phyloP scores from a whole-genome alignment of 1,140 invertebrate species.

The Zaprionus nigranus region DNA sequence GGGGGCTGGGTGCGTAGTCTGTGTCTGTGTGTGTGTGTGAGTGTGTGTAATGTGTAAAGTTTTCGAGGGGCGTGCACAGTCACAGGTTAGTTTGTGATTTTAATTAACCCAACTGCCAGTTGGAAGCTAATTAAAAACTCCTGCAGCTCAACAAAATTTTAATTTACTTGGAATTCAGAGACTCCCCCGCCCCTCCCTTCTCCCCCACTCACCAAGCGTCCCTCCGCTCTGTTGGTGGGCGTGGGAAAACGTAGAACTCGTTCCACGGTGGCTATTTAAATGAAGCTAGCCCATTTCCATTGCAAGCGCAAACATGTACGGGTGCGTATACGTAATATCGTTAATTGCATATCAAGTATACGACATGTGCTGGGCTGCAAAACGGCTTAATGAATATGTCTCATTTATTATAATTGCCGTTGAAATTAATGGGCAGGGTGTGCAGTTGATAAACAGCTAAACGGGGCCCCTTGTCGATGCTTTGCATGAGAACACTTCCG shows the following conservation, averaged over 20 bases:
- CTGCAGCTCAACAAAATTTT: slow-evolving; percentile 45
- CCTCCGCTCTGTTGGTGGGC: slow-evolving; percentile 11
- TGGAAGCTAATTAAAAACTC: slow-evolving; percentile 65
- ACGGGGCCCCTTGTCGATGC: not conserved
- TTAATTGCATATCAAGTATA: slow-evolving; percentile 22
- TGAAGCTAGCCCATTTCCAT: slow-evolving; percentile 5
- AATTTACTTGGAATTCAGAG: slow-evolving; percentile 48
- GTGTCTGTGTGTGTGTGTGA: not conserved
- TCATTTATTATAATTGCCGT: slow-evolving; percentile 14
- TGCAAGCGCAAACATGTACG: not conserved
- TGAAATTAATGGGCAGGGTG: slow-evolving; percentile 13
- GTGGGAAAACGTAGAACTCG: slow-evolving; percentile 55
- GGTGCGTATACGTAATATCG: slow-evolving; percentile 43
- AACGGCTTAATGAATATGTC: slow-evolving; percentile 4
- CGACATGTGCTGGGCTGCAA: slow-evolving; percentile 5
- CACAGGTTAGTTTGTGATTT: slow-evolving; percentile 38
- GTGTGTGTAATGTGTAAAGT: slow-evolving; percentile 13
- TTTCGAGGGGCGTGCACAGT: slow-evolving; percentile 11
- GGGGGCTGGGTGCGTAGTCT: slow-evolving; percentile 1
- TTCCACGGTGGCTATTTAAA: slow-evolving; percentile 5
- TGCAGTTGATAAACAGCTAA: slow-evolving; percentile 17
- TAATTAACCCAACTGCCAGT: slow-evolving; percentile 58
- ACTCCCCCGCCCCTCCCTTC: slow-evolving; percentile 7
- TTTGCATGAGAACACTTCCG: slow-evolving; percentile 27
- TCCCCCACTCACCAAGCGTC: no score